These are phyloP conservation scores for Empidonax alnorum DNA, from an alignment of 2,113 vertebrate species.

Conservation along the genomic window DNA sequence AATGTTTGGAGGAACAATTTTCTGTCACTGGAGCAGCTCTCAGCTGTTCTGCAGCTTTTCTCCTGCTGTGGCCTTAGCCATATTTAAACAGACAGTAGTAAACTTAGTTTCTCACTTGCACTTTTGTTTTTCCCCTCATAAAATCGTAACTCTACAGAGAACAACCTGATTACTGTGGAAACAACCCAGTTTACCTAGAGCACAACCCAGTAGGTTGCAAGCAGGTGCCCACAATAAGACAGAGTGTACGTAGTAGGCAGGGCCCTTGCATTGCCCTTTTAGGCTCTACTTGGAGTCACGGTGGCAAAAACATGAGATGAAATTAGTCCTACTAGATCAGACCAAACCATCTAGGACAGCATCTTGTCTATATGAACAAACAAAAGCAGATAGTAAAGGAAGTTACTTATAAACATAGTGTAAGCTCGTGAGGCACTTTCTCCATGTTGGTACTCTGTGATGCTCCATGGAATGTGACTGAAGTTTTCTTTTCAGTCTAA, in stretches of 20 bases:
- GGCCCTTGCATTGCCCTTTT: neutral
- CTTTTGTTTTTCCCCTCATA: neutral
- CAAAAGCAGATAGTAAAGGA: neutral
- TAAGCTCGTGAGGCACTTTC: neutral
- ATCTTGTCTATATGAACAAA: neutral
- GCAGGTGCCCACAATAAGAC: neutral
- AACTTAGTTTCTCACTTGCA: neutral
- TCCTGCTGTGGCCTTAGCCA: neutral
- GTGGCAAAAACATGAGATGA: neutral
- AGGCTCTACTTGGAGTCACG: neutral
- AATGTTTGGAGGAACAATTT: neutral
- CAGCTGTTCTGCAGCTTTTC: neutral
- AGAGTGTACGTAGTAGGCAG: neutral
- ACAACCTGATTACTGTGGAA: neutral
- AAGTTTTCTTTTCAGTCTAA: neutral
- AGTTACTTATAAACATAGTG: neutral
- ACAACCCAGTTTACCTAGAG: neutral
- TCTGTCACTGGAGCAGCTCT: neutral
- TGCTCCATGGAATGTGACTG: neutral
- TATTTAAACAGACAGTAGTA: neutral
- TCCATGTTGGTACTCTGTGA: neutral
- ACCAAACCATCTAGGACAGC: neutral
- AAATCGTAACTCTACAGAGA: neutral
- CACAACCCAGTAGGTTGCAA: neutral
- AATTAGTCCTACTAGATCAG: neutral